Conservation (phyloP, 2,113 vertebrate species). For the Cyphomyrus discorhynchus region DNA sequence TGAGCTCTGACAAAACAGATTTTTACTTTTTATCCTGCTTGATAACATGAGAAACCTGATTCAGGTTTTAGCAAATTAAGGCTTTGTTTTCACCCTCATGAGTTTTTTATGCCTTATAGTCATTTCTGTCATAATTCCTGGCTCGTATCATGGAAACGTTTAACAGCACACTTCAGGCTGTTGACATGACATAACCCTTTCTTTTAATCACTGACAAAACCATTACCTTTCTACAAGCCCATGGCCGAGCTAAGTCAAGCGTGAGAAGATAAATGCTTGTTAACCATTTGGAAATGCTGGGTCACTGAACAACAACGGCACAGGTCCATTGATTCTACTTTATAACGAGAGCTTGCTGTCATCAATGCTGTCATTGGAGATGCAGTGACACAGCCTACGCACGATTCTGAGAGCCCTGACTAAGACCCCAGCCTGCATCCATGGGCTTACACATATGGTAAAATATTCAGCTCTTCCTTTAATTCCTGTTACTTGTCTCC, state of each 20-base stretch:
- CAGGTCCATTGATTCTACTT: background rate
- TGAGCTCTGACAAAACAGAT: background rate
- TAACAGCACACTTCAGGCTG: background rate
- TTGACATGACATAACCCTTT: background rate
- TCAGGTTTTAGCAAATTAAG: background rate
- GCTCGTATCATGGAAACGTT: background rate
- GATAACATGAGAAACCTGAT: background rate
- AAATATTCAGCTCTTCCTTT: background rate
- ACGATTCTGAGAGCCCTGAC: conserved; percentile 28
- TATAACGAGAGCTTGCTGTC: conserved; percentile 32
- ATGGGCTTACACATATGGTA: background rate
- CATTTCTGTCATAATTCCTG: background rate
- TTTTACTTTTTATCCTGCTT: background rate
- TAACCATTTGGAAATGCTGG: background rate
- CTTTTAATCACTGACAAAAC: background rate
- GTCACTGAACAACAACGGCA: conserved; percentile 13
- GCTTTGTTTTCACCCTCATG: background rate
- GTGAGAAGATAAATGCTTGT: background rate
- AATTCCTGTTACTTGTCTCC: background rate
- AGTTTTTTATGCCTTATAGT: background rate
- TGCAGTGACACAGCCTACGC: conserved; percentile 1
- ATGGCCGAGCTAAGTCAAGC: background rate
- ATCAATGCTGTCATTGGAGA: conserved; percentile 29
- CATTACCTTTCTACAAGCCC: background rate
- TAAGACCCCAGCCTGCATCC: conserved; percentile 9